These are phyloP conservation scores for Microchrysa polita DNA, from an alignment of 2,888 invertebrate species.

Conservation along the genomic window DNA sequence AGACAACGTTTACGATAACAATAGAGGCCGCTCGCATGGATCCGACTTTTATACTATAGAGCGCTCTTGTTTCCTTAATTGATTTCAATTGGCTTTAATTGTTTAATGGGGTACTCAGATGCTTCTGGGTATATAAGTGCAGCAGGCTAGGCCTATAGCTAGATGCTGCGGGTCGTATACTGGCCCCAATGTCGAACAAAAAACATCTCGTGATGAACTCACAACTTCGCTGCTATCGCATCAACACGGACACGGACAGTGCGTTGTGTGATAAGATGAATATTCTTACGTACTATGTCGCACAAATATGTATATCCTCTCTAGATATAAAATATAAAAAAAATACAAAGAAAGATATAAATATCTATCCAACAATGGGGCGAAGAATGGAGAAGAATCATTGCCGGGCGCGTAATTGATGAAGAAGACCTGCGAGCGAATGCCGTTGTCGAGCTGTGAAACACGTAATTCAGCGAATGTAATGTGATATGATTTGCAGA, in stretches of 20 bases:
- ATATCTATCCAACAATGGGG: too few relatives aligned
- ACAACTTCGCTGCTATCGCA: conserved; percentile 27
- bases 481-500: conserved; percentile 24
- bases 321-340: not conserved
- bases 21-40: conserved; percentile 23
- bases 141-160: too few relatives aligned
- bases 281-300: conserved; percentile 41
- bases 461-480: conserved; percentile 8
- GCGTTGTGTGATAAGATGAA: conserved; percentile 45
- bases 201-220: conserved; percentile 22
- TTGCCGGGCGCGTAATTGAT: not conserved
- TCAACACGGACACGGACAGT: not conserved
- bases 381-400: not conserved
- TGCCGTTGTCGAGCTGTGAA: conserved; percentile 1
- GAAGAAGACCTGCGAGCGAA: conserved; percentile 28
- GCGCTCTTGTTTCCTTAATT: conserved; percentile 52
- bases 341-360: not conserved
- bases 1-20: conserved; percentile 18
- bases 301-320: conserved; percentile 45
- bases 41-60: conserved; percentile 44
- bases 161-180: conserved; percentile 42
- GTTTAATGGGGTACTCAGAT: conserved; percentile 53
- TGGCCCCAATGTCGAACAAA: conserved; percentile 29
- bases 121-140: too few relatives aligned
- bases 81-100: conserved; percentile 55